A percentile compares a stretch with the other conserved stretches of the same genome.
phyloP scores from a whole-genome alignment of 2,888 invertebrate genomes.

The Synanthedon vespiformis region DNA sequence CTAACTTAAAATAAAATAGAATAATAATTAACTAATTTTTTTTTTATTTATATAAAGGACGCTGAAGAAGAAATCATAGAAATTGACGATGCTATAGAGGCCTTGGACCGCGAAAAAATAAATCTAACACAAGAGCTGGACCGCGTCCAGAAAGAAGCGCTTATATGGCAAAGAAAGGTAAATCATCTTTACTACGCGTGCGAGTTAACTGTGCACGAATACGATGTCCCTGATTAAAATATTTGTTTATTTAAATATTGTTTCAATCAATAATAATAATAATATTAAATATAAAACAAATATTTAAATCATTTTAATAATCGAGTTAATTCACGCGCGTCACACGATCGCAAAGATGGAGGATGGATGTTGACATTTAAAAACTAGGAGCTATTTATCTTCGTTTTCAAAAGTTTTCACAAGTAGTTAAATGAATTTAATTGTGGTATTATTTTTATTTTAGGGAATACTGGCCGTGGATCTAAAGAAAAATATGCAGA shows the following conservation, averaged over 20 bases:
- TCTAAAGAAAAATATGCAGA: conserved; percentile 75
- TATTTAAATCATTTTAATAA: too few species aligned
- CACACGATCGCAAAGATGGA: too few species aligned
- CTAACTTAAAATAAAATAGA: not conserved
- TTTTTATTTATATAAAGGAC: conserved; percentile 52
- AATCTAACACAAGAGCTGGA: conserved; percentile 74
- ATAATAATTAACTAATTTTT: not conserved
- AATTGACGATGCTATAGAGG: conserved; percentile 76
- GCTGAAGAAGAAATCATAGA: conserved; percentile 76
- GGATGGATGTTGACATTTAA: too few species aligned
- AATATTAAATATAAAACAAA: too few species aligned
- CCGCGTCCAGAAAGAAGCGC: conserved; percentile 73
- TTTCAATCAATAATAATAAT: too few species aligned
- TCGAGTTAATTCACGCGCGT: too few species aligned
- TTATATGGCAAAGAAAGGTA: conserved; percentile 87
- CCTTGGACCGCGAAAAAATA: conserved; percentile 75
- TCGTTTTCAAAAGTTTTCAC: not conserved
- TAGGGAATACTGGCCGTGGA: conserved; percentile 76
- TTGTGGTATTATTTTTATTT: conserved; percentile 15
- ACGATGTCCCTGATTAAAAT: too few species aligned
- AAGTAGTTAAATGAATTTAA: not conserved
- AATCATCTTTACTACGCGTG: not conserved
- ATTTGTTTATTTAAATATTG: too few species aligned
- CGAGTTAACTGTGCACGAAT: too few species aligned
- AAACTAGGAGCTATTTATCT: not conserved